phyloP scores from a whole-genome alignment of 2,113 vertebrate species.

The Antidorcas marsupialis region DNA sequence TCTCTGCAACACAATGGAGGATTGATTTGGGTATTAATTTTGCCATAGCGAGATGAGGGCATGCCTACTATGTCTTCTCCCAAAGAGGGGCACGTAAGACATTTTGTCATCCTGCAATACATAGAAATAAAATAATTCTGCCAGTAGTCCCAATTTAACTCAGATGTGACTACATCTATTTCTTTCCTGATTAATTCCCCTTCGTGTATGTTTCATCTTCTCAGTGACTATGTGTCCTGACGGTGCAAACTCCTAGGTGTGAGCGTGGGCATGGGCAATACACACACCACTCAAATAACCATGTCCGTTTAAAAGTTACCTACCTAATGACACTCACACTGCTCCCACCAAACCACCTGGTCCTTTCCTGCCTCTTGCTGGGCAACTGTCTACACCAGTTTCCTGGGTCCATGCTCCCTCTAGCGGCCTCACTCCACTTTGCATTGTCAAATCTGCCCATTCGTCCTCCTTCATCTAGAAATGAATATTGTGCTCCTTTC shows the following conservation, averaged over 20 bases:
- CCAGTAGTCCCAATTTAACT: not conserved
- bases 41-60: not conserved
- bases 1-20: not conserved
- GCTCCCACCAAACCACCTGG: not conserved
- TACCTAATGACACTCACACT: not conserved
- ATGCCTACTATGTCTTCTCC: not conserved
- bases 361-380: not conserved
- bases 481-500: not conserved
- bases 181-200: not conserved
- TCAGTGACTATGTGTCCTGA: not conserved
- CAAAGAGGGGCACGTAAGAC: not conserved
- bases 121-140: not conserved
- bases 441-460: not conserved
- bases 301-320: not conserved
- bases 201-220: not conserved
- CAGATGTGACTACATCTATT: not conserved
- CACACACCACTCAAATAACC: not conserved
- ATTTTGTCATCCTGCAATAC: not conserved
- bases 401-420: constrained; percentile 29
- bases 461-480: not conserved
- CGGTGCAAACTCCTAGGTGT: not conserved
- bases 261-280: not conserved
- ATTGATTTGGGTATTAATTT: not conserved
- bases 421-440: not conserved
- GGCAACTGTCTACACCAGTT: not conserved